Conservation (phyloP, 1,140 invertebrate genomes). For the Papilio polytes region DNA sequence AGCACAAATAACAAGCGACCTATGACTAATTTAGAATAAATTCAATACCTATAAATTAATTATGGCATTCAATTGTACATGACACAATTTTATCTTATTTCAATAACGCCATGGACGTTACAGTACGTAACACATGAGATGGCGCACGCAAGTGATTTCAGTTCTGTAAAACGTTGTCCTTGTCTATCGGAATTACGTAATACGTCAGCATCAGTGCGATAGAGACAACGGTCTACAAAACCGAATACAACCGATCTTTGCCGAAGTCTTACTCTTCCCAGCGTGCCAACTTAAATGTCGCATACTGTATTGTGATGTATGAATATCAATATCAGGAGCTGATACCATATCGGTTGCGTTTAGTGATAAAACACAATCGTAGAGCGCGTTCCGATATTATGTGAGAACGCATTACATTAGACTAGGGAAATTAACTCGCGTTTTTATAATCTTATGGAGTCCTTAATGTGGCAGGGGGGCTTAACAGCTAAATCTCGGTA, state of each 20-base stretch:
- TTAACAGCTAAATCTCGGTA: not conserved
- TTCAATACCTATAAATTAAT: constrained; percentile 37
- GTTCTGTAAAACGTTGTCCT: not conserved
- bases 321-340: constrained; percentile 34
- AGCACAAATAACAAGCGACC: constrained; percentile 33
- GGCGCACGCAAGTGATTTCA: not conserved
- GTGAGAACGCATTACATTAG: constrained; percentile 5
- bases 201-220: not conserved
- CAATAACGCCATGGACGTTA: constrained; percentile 29
- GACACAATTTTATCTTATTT: constrained; percentile 32
- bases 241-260: not conserved
- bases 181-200: not conserved
- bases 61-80: constrained; percentile 40
- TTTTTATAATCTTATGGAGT: constrained; percentile 7
- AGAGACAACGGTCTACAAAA: not conserved
- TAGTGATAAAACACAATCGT: constrained; percentile 29
- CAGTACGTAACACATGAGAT: not conserved
- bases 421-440: not conserved
- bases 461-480: not conserved
- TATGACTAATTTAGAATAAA: constrained; percentile 39
- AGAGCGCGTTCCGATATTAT: constrained; percentile 16
- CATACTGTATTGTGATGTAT: constrained; percentile 32
- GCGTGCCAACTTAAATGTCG: not conserved
- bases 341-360: constrained; percentile 30
- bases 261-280: not conserved